Percentiles rank a stretch among this genome's conserved stretches.
These are phyloP conservation scores for Gymnothorax reevesii DNA, from an alignment of 2,797 vertebrate species.

Conservation along the genomic window DNA sequence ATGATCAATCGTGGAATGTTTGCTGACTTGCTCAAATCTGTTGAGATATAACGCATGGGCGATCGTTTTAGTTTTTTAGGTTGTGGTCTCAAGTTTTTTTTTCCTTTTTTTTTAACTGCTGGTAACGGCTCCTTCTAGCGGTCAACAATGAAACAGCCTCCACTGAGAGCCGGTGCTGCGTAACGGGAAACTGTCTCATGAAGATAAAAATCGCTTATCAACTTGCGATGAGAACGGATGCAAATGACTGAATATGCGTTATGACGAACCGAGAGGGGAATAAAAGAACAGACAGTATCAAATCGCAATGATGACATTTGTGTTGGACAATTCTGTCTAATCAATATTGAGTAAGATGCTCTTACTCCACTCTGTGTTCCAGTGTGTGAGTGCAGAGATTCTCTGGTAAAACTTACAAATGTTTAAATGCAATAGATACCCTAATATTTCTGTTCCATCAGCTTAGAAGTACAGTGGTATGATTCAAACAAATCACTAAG, in stretches of 20 bases:
- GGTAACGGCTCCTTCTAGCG: constrained; percentile 77
- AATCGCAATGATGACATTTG: background rate
- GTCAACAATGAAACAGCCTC: constrained; percentile 42
- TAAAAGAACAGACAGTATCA: background rate
- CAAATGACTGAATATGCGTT: background rate
- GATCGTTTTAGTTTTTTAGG: background rate
- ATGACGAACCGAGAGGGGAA: background rate
- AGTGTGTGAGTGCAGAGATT: background rate
- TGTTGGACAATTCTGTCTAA: background rate
- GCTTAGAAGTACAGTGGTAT: background rate
- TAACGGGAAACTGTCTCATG: background rate
- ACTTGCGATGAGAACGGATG: background rate
- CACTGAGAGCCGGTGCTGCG: background rate
- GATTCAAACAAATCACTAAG: background rate
- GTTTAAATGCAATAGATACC: background rate
- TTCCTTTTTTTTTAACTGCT: constrained; percentile 51
- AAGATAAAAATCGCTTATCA: constrained; percentile 1
- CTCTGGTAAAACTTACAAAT: background rate
- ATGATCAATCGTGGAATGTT: constrained; percentile 6
- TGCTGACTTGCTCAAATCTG: background rate
- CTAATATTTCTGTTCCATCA: background rate
- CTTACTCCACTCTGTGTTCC: background rate
- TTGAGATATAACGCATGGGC: background rate
- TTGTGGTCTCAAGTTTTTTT: background rate
- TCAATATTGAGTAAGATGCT: background rate